phyloP scores from a whole-genome alignment of 2,888 invertebrate species.

The Erebia ligea region DNA sequence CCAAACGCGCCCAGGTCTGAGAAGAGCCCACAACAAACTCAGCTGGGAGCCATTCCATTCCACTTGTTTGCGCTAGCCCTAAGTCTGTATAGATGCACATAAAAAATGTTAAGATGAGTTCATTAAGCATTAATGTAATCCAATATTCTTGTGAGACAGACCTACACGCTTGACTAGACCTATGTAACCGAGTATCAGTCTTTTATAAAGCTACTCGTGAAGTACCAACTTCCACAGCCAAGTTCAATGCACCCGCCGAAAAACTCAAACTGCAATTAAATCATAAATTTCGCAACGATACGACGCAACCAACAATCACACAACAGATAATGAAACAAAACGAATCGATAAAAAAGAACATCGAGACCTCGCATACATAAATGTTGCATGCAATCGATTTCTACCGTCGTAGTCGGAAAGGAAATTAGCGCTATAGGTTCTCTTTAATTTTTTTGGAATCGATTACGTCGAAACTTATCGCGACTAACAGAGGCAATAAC shows the following conservation, averaged over 20 bases:
- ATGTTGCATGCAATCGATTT: conserved; percentile 68
- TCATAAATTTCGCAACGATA: conserved; percentile 79
- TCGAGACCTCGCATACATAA: conserved; percentile 59
- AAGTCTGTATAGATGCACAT: not conserved
- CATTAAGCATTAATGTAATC: conserved; percentile 34
- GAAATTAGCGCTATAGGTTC: conserved; percentile 57
- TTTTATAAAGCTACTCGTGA: conserved; percentile 14
- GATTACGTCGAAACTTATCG: conserved; percentile 46
- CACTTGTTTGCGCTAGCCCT: too few relatives aligned
- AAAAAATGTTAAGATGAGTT: not conserved
- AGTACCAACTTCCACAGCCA: conserved; percentile 13
- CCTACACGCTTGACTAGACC: conserved; percentile 56
- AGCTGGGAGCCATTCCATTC: too few relatives aligned
- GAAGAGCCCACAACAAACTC: too few relatives aligned
- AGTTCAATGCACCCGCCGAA: conserved; percentile 56
- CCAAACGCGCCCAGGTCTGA: too few relatives aligned
- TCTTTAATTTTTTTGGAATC: conserved; percentile 35
- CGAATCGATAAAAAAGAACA: conserved; percentile 59
- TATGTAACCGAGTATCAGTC: conserved; percentile 35
- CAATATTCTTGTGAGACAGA: conserved; percentile 48
- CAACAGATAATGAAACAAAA: conserved; percentile 78
- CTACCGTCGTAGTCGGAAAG: conserved; percentile 45
- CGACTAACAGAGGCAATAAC: conserved; percentile 50
- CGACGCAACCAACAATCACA: conserved; percentile 80
- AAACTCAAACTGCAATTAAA: conserved; percentile 74